phyloP scores from a whole-genome alignment of 92 coral and sea anemone species.

The Porites evermanni region DNA sequence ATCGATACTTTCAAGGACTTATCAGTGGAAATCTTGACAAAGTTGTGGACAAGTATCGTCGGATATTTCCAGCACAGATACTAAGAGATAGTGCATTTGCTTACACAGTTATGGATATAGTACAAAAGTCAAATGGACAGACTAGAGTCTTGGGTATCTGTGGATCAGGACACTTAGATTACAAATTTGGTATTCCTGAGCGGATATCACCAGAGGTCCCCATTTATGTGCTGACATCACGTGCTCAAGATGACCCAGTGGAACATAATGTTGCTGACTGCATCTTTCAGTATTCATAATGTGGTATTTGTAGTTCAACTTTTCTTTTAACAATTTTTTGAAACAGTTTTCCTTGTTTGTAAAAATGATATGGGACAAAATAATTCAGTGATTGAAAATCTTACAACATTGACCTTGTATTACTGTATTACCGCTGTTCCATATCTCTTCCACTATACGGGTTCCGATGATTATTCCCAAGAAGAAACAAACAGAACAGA shows the following conservation, averaged over 20 bases:
- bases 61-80: conserved; percentile 80
- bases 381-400: no score
- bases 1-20: conserved; percentile 78
- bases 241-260: conserved; percentile 62
- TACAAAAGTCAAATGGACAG: conserved; percentile 55
- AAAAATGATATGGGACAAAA: no score
- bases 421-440: no score
- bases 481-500: no score
- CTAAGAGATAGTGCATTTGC: conserved; percentile 84
- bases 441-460: no score
- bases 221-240: conserved; percentile 66
- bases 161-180: conserved; percentile 84
- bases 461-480: no score
- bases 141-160: conserved; percentile 73
- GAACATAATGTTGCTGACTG: conserved; percentile 78
- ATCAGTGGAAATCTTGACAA: conserved; percentile 74
- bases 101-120: conserved; percentile 55
- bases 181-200: conserved; percentile 81
- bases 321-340: no score
- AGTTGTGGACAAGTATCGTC: conserved; percentile 75
- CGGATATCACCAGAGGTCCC: conserved; percentile 69
- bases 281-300: conserved; percentile 59
- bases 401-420: no score
- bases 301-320: background rate
- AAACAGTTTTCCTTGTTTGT: no score